Evolutionary conservation across 1,140 invertebrate species (phyloP).

Genomic region (Galleria mellonella): DNA sequence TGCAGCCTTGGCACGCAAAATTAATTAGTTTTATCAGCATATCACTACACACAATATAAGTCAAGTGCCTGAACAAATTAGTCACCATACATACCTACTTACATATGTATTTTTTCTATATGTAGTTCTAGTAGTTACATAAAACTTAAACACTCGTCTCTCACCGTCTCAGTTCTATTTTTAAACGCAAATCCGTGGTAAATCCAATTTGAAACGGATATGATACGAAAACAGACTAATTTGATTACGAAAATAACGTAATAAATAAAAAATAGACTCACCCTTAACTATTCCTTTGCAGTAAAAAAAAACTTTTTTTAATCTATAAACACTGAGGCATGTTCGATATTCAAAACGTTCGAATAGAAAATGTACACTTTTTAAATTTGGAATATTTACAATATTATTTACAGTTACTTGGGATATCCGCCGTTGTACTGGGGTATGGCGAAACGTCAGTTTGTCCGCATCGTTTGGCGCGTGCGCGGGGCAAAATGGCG

Average conservation of each 20-base stretch:
- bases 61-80: not conserved
- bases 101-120: not conserved
- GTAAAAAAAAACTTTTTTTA: not conserved
- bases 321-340: constrained; percentile 10
- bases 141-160: not conserved
- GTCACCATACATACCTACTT: not conserved
- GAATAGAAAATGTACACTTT: constrained; percentile 1
- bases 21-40: constrained; percentile 3
- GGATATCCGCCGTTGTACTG: constrained; percentile 31
- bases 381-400: constrained; percentile 25
- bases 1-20: constrained; percentile 2
- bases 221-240: not conserved
- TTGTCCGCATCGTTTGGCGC: constrained; percentile 43
- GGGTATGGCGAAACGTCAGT: constrained; percentile 40
- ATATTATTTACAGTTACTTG: constrained; percentile 41
- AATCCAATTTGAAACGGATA: constrained; percentile 6
- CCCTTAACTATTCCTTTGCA: constrained; percentile 3
- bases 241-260: constrained; percentile 1
- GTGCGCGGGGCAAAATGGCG: constrained; percentile 42
- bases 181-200: not conserved
- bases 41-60: not conserved
- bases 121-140: constrained; percentile 2
- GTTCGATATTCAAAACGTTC: not conserved
- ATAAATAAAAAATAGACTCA: constrained; percentile 5
- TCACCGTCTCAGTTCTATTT: not conserved